Conservation (phyloP, 2,797 vertebrate species). For the Vireo griseus region DNA sequence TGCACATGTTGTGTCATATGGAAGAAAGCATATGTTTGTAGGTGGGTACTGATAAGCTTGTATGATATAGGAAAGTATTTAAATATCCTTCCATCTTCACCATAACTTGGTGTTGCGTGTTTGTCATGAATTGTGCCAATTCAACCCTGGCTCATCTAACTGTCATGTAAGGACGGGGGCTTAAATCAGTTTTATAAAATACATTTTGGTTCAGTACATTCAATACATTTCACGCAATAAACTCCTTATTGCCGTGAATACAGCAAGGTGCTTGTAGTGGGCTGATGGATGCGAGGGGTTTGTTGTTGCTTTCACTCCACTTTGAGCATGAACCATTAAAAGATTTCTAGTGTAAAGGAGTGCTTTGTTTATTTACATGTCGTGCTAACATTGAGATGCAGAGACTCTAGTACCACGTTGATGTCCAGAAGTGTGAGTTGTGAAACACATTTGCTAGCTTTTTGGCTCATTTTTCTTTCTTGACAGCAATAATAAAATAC, state of each 20-base stretch:
- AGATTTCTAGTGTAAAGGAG: background rate
- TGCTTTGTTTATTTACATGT: background rate
- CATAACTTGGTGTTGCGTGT: background rate
- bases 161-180: background rate
- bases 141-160: background rate
- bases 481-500: background rate
- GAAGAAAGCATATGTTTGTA: background rate
- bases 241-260: background rate
- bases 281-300: background rate
- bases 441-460: background rate
- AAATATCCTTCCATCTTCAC: background rate
- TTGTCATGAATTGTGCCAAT: background rate
- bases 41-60: background rate
- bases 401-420: accelerated
- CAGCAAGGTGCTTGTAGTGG: background rate
- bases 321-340: background rate
- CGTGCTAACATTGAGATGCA: background rate
- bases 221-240: background rate
- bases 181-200: background rate
- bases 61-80: background rate
- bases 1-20: background rate
- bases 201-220: background rate
- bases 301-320: background rate
- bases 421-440: background rate
- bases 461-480: background rate